Evolutionary conservation across 1,140 invertebrate genomes (phyloP).

Genomic region (Micrasema minimum): DNA sequence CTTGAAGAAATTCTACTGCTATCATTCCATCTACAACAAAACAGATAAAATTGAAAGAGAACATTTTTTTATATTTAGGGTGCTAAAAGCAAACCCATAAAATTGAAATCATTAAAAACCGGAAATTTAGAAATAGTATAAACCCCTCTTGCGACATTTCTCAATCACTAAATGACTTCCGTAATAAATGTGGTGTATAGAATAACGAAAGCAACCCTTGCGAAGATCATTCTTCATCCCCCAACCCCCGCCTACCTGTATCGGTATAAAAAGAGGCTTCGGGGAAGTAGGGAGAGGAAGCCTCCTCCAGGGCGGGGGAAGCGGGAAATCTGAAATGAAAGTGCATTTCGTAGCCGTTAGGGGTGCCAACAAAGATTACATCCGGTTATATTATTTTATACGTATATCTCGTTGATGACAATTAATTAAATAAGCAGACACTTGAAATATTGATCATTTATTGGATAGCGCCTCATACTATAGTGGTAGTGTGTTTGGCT

Average conservation of each 20-base stretch:
- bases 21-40: no score
- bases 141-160: not conserved
- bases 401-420: no score
- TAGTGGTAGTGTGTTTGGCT: no score
- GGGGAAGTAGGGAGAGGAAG: not conserved
- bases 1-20: no score
- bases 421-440: no score
- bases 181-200: not conserved
- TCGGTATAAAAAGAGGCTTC: slow-evolving; percentile 37
- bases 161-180: slow-evolving; percentile 12
- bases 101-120: not conserved
- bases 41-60: no score
- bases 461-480: no score
- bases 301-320: slow-evolving; percentile 32
- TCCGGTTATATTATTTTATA: no score
- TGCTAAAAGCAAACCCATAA: no score
- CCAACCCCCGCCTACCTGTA: slow-evolving; percentile 10
- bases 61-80: no score
- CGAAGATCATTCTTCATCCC: not conserved
- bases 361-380: not conserved
- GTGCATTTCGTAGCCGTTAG: slow-evolving; percentile 36
- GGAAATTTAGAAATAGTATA: not conserved
- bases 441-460: no score
- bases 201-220: slow-evolving; percentile 15
- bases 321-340: slow-evolving; percentile 45